Evolutionary conservation across 2,888 invertebrate species (phyloP), one percentile per base, ranked within the genome.

Genomic region (Notodonta ziczac): DNA sequence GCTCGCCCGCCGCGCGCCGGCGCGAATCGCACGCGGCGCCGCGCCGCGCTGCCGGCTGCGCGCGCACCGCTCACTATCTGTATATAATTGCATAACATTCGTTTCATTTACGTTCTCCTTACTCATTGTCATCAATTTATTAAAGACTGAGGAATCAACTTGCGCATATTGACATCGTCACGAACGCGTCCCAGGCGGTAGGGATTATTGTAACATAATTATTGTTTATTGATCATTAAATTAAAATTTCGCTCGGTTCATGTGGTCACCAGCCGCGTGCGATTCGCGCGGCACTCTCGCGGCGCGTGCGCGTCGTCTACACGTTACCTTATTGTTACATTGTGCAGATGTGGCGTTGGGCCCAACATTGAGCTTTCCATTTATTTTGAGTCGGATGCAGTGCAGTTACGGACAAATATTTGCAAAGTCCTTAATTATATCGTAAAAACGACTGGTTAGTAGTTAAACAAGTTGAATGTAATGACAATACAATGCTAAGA

Each of bases 101-200:
- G 80, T 86, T 89, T 92, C 91, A 91, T 91, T 91, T 91, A 88
- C 87, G 87, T 91, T 86, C 87, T 90, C 91, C 91, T 91, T 90
- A 90, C 91, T 92, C 93, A 92, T 92, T 89, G 91, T 88, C 93
- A 93, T 93, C 93, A 93, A 93, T 91, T 90, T 89, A 91, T 91
- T 91, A 93, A 91, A 93, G 93, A 93, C 93, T 93, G 93, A 93
- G 92, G 88, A 91, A 93, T 92, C 93, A 92, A 92, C 89, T 89
- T 86, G 90, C 91, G 92, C 91, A 90, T 89, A 89, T 87, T 86
- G 90, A 90, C 92, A 91, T 92, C 86, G 91, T 87, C 91, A 90
- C 91, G 89, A 86, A 89, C 86, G 89, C 88, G 90, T 87, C 88
- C 88, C 89, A 80, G 78, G 70, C 80, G 81, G 84, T 84, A 82